Conservation (phyloP, 2,888 invertebrate genomes). For the Ypsolopha sequella region DNA sequence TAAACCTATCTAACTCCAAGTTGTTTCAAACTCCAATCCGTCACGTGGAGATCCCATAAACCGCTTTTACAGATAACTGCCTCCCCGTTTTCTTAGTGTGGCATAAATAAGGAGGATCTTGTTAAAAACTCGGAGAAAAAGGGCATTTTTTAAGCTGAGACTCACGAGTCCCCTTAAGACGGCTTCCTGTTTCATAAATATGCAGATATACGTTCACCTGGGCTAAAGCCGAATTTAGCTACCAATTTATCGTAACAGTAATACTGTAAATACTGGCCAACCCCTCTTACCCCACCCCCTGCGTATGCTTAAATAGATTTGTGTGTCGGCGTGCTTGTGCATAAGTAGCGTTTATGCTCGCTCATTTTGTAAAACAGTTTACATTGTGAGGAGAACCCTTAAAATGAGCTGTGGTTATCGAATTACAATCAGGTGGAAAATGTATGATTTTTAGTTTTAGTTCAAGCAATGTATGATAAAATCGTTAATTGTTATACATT, state of each 20-base stretch:
- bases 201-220: conserved; percentile 69
- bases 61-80: conserved; percentile 40
- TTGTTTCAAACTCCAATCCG: conserved; percentile 27
- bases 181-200: conserved; percentile 65
- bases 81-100: conserved; percentile 22
- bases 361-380: conserved; percentile 35
- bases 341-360: conserved; percentile 43
- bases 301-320: conserved; percentile 54
- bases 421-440: conserved; percentile 27
- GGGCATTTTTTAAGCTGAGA: conserved; percentile 56
- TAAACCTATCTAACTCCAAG: background rate
- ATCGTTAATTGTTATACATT: no score
- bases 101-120: conserved; percentile 66
- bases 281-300: conserved; percentile 22
- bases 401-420: conserved; percentile 41
- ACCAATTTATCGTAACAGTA: conserved; percentile 66
- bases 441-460: background rate
- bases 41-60: conserved; percentile 60
- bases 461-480: no score
- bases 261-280: conserved; percentile 56
- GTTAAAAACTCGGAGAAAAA: conserved; percentile 59
- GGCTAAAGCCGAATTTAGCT: conserved; percentile 61
- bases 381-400: conserved; percentile 30
- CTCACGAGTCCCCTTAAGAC: conserved; percentile 44
- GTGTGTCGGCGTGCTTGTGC: conserved; percentile 53